These are phyloP conservation scores for Oncorhynchus mykiss DNA, from an alignment of 2,113 vertebrate species.

Conservation along the genomic window DNA sequence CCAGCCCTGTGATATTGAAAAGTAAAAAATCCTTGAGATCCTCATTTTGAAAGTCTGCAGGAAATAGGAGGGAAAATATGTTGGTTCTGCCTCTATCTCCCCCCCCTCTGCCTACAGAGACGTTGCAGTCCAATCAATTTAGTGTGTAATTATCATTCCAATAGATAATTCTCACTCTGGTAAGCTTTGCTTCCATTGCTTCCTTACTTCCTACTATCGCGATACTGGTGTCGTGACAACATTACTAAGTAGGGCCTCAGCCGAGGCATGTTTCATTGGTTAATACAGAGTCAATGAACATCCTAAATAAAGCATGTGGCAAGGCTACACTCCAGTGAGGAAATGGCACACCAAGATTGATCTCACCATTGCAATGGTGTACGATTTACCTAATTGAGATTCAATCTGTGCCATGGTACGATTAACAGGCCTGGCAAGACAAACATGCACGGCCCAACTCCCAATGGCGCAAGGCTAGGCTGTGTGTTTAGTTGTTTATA, in stretches of 20 bases:
- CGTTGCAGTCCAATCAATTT: conserved; percentile 26
- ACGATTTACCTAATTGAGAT: conserved; percentile 40
- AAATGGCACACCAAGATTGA: conserved; percentile 31
- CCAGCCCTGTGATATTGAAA: background rate
- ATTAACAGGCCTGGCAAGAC: conserved; percentile 33
- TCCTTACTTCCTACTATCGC: background rate
- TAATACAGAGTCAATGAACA: conserved; percentile 27
- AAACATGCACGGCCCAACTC: conserved; percentile 32
- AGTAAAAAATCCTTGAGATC: conserved; percentile 29
- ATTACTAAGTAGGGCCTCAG: conserved; percentile 57
- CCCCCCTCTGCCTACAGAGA: background rate
- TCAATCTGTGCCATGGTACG: conserved; percentile 28
- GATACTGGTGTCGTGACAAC: background rate
- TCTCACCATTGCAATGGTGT: conserved; percentile 21
- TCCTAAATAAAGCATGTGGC: conserved; percentile 18
- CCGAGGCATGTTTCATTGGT: conserved; percentile 45
- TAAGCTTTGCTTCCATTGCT: conserved; percentile 42
- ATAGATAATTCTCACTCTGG: conserved; percentile 35
- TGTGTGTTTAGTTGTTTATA: conserved; percentile 4
- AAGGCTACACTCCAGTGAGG: conserved; percentile 26
- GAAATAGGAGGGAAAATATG: conserved; percentile 8
- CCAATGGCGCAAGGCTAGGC: conserved; percentile 36
- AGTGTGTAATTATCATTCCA: conserved; percentile 51
- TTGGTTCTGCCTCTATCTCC: no score
- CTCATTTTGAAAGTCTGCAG: conserved; percentile 12